Percentiles rank a stretch among this genome's conserved stretches.
These are phyloP conservation scores for Cyprinodon brontotheroides DNA, from an alignment of 2,113 vertebrate genomes.

Conservation along the genomic window DNA sequence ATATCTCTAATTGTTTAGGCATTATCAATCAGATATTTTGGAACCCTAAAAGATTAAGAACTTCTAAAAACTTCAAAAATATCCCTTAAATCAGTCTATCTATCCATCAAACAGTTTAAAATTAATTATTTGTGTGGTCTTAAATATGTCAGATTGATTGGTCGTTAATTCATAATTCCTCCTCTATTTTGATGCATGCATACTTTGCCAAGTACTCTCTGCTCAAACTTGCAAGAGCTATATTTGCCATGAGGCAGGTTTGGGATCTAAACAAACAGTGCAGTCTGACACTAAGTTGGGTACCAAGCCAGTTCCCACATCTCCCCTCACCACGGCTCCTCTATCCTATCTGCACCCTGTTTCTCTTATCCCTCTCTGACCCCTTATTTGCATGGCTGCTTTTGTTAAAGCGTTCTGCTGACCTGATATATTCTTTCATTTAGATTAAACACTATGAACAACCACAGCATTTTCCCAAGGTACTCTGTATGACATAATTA, in stretches of 20 bases:
- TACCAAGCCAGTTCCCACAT: slow-evolving; percentile 59
- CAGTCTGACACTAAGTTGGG: slow-evolving; percentile 47
- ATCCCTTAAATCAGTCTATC: not conserved
- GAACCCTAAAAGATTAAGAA: not conserved
- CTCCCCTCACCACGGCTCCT: not conserved
- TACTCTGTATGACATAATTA: slow-evolving; percentile 10
- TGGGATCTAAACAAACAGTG: slow-evolving; percentile 55
- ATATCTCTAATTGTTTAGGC: not conserved
- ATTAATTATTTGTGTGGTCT: not conserved
- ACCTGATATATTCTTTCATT: slow-evolving; percentile 43
- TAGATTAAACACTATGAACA: slow-evolving; percentile 18
- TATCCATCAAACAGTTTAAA: not conserved
- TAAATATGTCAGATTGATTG: not conserved
- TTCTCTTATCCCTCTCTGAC: slow-evolving; percentile 52
- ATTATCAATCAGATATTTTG: not conserved
- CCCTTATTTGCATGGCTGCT: slow-evolving; percentile 64
- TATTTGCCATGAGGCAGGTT: slow-evolving; percentile 55
- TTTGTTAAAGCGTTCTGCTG: slow-evolving; percentile 55
- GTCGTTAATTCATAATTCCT: not conserved
- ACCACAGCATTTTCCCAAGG: slow-evolving; percentile 23
- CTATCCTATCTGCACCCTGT: not conserved
- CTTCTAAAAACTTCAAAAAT: not conserved
- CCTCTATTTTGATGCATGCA: not conserved
- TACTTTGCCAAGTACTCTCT: slow-evolving; percentile 5
- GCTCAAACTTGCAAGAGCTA: slow-evolving; percentile 10